Evolutionary conservation across 1,140 invertebrate genomes (phyloP), one percentile per base, ranked within the genome.

Genomic region (Parasteatoda tepidariorum): DNA sequence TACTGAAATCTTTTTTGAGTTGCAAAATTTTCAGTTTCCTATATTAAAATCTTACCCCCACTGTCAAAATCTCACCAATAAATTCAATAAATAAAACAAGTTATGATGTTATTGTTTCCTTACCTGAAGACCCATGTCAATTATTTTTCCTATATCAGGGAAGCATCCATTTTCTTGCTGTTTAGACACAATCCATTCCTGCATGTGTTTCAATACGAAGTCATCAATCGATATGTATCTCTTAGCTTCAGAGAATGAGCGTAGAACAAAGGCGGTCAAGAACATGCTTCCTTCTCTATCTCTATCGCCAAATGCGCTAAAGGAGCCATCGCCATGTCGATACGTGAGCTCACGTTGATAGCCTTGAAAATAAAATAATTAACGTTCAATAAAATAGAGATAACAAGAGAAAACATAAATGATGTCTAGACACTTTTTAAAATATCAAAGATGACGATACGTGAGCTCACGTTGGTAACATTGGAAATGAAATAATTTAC

Each of bases 251-350:
- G 91, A 90, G 85, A 95, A 92, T 3, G 93, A 94, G 85, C 92
- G 92, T 0, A 95, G 89, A 13, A 94, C 93, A 88, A 95, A 96
- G 0, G 94, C 94, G 0, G 95, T 96, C n/a, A 96, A 89, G 93
- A 94, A 96, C 55, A 93, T 94, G 18, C 94, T 95, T 0, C 94
- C 93, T 3, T 88, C 87, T 1, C 88, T 86, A 66, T 94, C 93
- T 0, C 89, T 87, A 54, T 91, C 89, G 0, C 94, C 94, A 87
- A 95, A 96, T 0, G 94, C 94, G 33, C 94, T 95, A 89, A 94
- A 96, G 0, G 94, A 95, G 1, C 94, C 94, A 87, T 95, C 94
- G 0, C 89, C 86, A 85, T 93, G 93, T 33, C 91, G 89, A 86
- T 94, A 96, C 24, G 92, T 94, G 61, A 95, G 86, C 85, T 96